Evolutionary conservation across 2,888 invertebrate species (phyloP).

Genomic region (Timema podura): DNA sequence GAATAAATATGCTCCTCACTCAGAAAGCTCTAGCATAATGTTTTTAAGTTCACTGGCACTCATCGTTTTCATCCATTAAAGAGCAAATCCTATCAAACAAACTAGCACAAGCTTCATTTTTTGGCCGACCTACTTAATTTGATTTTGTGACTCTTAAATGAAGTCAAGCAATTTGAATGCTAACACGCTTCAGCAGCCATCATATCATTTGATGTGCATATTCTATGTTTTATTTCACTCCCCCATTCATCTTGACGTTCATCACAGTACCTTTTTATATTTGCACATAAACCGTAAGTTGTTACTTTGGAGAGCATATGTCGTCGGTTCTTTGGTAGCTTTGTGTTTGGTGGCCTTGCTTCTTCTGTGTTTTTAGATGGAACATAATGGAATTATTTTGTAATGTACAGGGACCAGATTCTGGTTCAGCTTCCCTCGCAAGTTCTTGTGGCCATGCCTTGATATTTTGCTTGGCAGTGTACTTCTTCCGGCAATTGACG

Average conservation of each 20-base stretch:
- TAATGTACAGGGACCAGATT: background rate
- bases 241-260: slow-evolving; percentile 5
- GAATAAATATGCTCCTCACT: slow-evolving; percentile 7
- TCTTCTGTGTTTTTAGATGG: background rate
- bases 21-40: background rate
- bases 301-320: no score
- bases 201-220: slow-evolving; percentile 10
- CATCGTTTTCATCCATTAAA: slow-evolving; percentile 4
- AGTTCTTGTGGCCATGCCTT: background rate
- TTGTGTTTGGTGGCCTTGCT: no score
- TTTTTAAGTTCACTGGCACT: background rate
- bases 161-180: slow-evolving; percentile 1
- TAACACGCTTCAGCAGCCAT: slow-evolving; percentile 10
- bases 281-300: background rate
- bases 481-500: slow-evolving; percentile 4
- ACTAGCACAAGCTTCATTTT: slow-evolving; percentile 5
- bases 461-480: slow-evolving; percentile 7
- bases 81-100: background rate
- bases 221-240: background rate
- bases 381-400: background rate
- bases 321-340: slow-evolving; percentile 12
- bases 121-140: background rate
- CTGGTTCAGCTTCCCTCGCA: background rate
- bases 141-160: slow-evolving; percentile 2
- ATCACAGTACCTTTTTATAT: slow-evolving; percentile 7